These are phyloP conservation scores for Oscheius sp. DNA, from an alignment of 2,888 invertebrate species.

Conservation along the genomic window DNA sequence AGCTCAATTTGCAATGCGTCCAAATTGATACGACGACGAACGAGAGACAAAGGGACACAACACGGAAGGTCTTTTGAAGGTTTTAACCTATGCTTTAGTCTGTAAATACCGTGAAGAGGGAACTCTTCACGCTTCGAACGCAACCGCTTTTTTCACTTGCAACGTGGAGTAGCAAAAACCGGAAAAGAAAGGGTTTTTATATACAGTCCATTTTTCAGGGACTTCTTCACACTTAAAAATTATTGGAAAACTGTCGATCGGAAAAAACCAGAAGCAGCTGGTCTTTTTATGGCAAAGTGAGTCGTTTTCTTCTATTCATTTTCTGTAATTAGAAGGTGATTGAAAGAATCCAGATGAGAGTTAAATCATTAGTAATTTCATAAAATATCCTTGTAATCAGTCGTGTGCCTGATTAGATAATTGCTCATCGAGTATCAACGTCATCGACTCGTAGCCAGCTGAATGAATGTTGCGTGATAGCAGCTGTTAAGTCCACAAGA, in stretches of 20 bases:
- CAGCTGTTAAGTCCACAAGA: no score
- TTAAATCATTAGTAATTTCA: no score
- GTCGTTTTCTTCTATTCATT: slow-evolving; percentile 14
- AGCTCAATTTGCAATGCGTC: slow-evolving; percentile 16
- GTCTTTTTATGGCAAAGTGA: slow-evolving; percentile 56
- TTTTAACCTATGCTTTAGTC: background rate
- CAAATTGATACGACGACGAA: no score
- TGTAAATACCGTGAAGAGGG: slow-evolving; percentile 3
- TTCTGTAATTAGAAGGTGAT: background rate
- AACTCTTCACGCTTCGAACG: background rate
- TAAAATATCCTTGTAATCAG: background rate
- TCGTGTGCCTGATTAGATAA: background rate
- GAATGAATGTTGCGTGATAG: background rate
- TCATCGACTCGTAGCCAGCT: background rate
- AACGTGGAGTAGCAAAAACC: background rate
- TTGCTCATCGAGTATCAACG: slow-evolving; percentile 21
- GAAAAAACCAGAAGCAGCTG: slow-evolving; percentile 58
- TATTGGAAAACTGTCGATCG: slow-evolving; percentile 69
- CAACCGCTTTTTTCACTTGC: background rate
- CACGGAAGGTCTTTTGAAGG: slow-evolving; percentile 18
- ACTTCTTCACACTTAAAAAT: slow-evolving; percentile 69
- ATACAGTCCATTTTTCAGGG: slow-evolving; percentile 41
- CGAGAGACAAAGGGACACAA: slow-evolving; percentile 6
- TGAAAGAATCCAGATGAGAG: no score
- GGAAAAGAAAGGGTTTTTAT: background rate